A percentile compares a stretch with the other conserved stretches of the same genome.
phyloP scores from a whole-genome alignment of 2,888 invertebrate species.

The Nemotelus pantherinus region DNA sequence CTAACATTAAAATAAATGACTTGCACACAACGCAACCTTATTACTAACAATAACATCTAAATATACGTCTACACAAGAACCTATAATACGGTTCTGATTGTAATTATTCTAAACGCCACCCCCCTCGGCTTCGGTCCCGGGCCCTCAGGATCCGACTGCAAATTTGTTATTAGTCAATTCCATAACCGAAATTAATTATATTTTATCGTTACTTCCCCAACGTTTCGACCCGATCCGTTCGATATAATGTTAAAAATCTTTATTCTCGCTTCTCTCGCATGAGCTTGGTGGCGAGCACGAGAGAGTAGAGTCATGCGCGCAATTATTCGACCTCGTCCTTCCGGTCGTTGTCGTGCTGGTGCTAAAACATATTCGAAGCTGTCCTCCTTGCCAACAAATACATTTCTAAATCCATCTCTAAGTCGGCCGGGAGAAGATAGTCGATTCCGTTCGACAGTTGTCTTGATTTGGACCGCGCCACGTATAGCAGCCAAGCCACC shows the following conservation, averaged over 20 bases:
- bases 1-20: slow-evolving; percentile 31
- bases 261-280: slow-evolving; percentile 11
- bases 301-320: slow-evolving; percentile 25
- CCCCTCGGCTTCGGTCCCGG: not conserved
- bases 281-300: not conserved
- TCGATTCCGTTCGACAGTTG: slow-evolving; percentile 29
- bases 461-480: no score
- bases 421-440: not conserved
- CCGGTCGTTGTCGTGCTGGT: not conserved
- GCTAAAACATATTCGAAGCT: slow-evolving; percentile 12
- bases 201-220: slow-evolving; percentile 36
- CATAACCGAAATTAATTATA: slow-evolving; percentile 41
- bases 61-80: not conserved
- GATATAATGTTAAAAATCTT: slow-evolving; percentile 43
- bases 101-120: slow-evolving; percentile 37
- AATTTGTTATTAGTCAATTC: slow-evolving; percentile 21
- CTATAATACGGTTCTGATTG: slow-evolving; percentile 19
- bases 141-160: not conserved
- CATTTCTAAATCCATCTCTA: slow-evolving; percentile 35
- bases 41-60: slow-evolving; percentile 23
- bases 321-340: not conserved
- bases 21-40: slow-evolving; percentile 15
- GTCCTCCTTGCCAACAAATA: slow-evolving; percentile 1
- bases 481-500: no score
- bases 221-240: slow-evolving; percentile 22